A percentile compares a stretch with the other conserved stretches of the same genome.
Conservation (phyloP, 2,888 invertebrate species). For the Tethea ocularis region DNA sequence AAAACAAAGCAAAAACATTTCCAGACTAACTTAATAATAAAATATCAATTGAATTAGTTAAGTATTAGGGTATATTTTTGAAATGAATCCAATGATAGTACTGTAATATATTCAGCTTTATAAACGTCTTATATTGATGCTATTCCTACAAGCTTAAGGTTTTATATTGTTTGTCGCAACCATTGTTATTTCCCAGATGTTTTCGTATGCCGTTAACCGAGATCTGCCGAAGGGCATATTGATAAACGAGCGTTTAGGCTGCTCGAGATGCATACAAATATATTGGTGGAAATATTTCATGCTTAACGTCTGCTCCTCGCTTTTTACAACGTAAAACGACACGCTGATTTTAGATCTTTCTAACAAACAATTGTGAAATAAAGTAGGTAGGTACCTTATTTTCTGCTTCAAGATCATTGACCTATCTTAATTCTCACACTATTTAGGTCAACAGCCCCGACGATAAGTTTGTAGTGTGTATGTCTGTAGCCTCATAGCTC, state of each 20-base stretch:
- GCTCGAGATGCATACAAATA: slow-evolving; percentile 71
- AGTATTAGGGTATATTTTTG: too few relatives aligned
- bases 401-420: neutral
- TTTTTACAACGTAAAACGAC: slow-evolving; percentile 29
- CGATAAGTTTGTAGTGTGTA: too few relatives aligned
- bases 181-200: slow-evolving; percentile 52
- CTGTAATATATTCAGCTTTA: slow-evolving; percentile 1
- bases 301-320: slow-evolving; percentile 49
- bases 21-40: too few relatives aligned
- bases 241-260: slow-evolving; percentile 69
- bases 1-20: too few relatives aligned
- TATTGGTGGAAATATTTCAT: slow-evolving; percentile 66
- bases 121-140: slow-evolving; percentile 2
- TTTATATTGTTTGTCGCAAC: slow-evolving; percentile 27
- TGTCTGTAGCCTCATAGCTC: too few relatives aligned
- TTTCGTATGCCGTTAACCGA: slow-evolving; percentile 47
- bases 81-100: too few relatives aligned
- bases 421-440: neutral
- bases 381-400: neutral
- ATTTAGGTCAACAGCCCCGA: too few relatives aligned
- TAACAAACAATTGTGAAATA: neutral
- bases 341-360: slow-evolving; percentile 30
- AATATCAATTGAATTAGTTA: too few relatives aligned
- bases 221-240: slow-evolving; percentile 67
- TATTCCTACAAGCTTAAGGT: slow-evolving; percentile 17